Conservation (phyloP, 1,140 invertebrate genomes). For the Lasioglossum albipes region DNA sequence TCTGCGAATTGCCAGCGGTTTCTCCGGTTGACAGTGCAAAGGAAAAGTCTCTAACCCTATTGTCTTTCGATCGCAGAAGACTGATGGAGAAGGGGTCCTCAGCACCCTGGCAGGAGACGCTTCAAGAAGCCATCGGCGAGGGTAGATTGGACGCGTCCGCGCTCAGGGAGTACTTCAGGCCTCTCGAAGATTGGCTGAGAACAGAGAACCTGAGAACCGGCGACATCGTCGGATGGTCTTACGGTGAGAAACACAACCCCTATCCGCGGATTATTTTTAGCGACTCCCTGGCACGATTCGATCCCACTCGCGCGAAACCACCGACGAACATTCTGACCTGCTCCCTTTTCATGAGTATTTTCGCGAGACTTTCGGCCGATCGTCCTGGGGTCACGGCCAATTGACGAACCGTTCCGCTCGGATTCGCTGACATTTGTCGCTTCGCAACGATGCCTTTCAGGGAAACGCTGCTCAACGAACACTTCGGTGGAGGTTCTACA, state of each 20-base stretch:
- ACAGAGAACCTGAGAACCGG: constrained; percentile 89
- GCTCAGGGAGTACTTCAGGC: constrained; percentile 95
- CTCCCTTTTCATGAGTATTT: neutral
- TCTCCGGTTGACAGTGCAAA: too few relatives aligned
- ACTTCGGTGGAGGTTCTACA: too few relatives aligned
- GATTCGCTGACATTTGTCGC: neutral
- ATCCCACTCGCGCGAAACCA: neutral
- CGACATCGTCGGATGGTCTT: constrained; percentile 90
- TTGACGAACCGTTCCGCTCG: neutral
- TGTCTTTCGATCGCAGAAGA: constrained; percentile 81
- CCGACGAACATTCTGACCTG: too few relatives aligned
- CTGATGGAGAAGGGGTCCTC: constrained; percentile 93
- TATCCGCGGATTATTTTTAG: neutral
- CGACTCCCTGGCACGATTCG: neutral
- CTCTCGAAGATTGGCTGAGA: constrained; percentile 93
- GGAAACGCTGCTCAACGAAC: too few relatives aligned
- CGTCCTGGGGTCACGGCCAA: neutral
- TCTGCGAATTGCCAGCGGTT: too few relatives aligned
- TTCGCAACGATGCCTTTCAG: neutral
- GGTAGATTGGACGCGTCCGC: constrained; percentile 89
- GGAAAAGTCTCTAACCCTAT: too few relatives aligned
- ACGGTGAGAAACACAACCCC: constrained; percentile 79
- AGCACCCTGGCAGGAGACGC: constrained; percentile 90
- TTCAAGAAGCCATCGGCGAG: constrained; percentile 90
- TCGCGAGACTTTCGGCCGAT: neutral